Percentiles rank a stretch among this genome's conserved stretches.
These are phyloP conservation scores for Oreocharis arfaki DNA, from an alignment of 2,113 vertebrate species.

Conservation along the genomic window DNA sequence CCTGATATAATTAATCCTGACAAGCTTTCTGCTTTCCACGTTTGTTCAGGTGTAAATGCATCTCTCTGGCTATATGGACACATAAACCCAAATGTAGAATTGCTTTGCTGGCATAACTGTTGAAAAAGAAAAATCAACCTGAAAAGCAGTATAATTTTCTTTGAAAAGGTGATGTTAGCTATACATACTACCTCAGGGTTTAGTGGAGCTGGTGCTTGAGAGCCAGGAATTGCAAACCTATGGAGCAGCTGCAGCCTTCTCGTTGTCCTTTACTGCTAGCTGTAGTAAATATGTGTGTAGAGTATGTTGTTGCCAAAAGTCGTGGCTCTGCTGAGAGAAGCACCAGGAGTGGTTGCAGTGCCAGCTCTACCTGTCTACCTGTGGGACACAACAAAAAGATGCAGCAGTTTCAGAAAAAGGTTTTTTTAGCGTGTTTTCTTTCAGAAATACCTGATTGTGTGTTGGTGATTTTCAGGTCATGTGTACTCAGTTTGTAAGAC, in stretches of 20 bases:
- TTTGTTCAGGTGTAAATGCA: conserved; percentile 16
- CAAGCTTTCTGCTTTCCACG: not conserved
- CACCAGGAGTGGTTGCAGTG: not conserved
- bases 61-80: not conserved
- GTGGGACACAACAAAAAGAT: not conserved
- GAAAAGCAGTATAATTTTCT: not conserved
- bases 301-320: not conserved
- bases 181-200: not conserved
- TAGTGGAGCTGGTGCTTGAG: not conserved
- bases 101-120: not conserved
- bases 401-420: not conserved
- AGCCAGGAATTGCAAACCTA: not conserved
- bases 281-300: not conserved
- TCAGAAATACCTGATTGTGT: not conserved
- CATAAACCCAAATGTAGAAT: not conserved
- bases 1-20: conserved; percentile 27
- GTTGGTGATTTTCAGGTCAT: not conserved
- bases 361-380: not conserved
- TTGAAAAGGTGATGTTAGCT: not conserved
- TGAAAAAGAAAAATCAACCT: not conserved
- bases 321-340: not conserved
- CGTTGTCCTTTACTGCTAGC: not conserved
- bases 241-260: not conserved
- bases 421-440: not conserved
- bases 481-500: not conserved